Base-by-base conservation (phyloP, 1,140 invertebrate genomes). In the Oncopeltus fasciatus region DNA sequence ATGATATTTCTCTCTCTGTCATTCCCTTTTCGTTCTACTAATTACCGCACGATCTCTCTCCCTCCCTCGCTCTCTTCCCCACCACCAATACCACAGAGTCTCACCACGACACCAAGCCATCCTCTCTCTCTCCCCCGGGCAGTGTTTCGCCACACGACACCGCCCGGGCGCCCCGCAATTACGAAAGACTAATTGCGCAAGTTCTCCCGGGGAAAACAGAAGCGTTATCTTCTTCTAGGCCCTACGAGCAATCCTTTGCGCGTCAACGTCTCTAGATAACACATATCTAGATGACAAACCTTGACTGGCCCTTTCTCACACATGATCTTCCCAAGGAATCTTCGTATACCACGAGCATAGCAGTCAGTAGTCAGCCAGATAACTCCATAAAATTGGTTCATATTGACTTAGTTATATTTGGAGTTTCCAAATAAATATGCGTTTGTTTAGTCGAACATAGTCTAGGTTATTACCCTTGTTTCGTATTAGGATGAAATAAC, bases 131-230 rank as follows among this genome's bases (percentile, higher is more conserved):
- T n/a, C 21, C 18, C 18, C 9, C n/a, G 18, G 5, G 5, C 18
- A 8, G 18, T n/a, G 5, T 49, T 18, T 49, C n/a, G 29, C 16
- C 18, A n/a, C 56, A 16, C 56, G 3, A 16, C 56, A 16, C 56
- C 12, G 2, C 18, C 26, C 2, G 2, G n/a, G 49, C 49, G 2
- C 2, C 12, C 49, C 56, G 56, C 56, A 38, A 29, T 38, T 38
- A 57, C 56, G n/a, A 16, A 38, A 57, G 33, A n/a, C 18, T 57
- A 57, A 57, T 33, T 57, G 28, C 28, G 56, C 56, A 29, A 38
- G 33, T 16, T 14, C 2, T 20, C 16, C 51, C 18, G 20, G 51
- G 14, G 51, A n/a, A 56, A 29, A n/a, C 78, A 81, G 67, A 79
- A 78, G 74, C 72, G 74, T 61, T 68, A 73, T 56, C 27, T 56